Percentiles rank a stretch among this genome's conserved stretches.
Evolutionary conservation across 2,888 invertebrate genomes (phyloP).

Genomic region (Leptopterna dolabrata): DNA sequence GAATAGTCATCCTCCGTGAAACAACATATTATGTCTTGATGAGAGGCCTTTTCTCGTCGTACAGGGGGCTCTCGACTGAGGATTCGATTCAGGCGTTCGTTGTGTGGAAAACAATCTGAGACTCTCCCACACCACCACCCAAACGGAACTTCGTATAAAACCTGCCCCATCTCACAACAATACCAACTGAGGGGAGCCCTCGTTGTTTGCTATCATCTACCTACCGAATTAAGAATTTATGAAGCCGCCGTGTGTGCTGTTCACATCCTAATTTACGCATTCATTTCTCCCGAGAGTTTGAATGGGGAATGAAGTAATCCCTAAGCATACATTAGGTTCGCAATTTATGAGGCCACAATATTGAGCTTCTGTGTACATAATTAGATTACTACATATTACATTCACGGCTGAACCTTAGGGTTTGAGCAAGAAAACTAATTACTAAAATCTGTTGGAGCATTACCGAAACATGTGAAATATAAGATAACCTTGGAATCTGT

Average conservation of each 20-base stretch:
- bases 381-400: not conserved
- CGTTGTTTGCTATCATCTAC: not conserved
- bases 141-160: not conserved
- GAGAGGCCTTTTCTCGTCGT: too few species aligned
- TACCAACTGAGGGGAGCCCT: not conserved
- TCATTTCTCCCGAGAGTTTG: slow-evolving; percentile 13
- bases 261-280: slow-evolving; percentile 3
- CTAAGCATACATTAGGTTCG: not conserved
- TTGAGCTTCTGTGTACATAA: not conserved
- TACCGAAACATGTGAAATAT: too few species aligned
- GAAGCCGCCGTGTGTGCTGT: not conserved
- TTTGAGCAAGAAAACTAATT: too few species aligned
- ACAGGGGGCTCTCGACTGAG: not conserved
- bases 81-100: not conserved
- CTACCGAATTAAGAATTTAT: not conserved
- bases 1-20: too few species aligned
- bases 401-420: not conserved
- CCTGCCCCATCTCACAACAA: not conserved
- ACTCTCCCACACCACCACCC: not conserved
- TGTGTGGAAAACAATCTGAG: not conserved
- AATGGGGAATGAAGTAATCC: slow-evolving; percentile 2
- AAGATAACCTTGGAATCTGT: too few species aligned
- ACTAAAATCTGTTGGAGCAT: too few species aligned
- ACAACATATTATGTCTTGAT: too few species aligned
- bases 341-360: slow-evolving; percentile 13